Percentiles rank a stretch among this genome's conserved stretches.
Conservation (phyloP, 2,797 vertebrate species). For the Microhierax caerulescens region DNA sequence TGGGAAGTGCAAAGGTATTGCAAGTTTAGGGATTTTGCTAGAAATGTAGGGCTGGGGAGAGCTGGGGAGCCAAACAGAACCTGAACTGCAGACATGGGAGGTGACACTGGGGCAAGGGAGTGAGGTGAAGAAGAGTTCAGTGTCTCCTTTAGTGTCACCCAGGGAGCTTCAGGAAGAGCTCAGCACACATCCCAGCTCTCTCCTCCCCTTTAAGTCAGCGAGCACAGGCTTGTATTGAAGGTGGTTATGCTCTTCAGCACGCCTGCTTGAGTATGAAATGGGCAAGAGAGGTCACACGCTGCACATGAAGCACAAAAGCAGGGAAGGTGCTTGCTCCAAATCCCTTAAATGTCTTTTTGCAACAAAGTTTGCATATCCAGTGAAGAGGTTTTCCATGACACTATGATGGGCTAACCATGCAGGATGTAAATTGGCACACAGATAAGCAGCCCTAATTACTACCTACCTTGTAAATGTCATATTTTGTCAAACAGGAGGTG, state of each 20-base stretch:
- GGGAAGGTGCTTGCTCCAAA: not conserved
- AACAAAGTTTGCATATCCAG: not conserved
- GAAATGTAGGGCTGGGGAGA: not conserved
- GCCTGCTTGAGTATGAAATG: not conserved
- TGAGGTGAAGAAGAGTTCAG: not conserved
- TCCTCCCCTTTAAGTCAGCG: not conserved
- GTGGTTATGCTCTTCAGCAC: not conserved
- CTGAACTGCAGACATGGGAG: not conserved
- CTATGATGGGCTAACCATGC: not conserved
- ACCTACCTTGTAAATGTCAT: not conserved
- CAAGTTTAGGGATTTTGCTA: not conserved
- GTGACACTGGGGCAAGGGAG: not conserved
- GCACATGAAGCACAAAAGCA: not conserved
- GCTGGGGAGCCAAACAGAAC: accelerated
- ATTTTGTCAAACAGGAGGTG: not conserved
- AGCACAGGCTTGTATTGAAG: not conserved
- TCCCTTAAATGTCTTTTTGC: not conserved
- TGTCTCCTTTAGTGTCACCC: not conserved
- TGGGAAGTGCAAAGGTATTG: not conserved
- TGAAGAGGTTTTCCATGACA: not conserved
- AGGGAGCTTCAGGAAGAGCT: not conserved
- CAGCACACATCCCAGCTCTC: not conserved
- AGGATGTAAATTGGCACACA: not conserved
- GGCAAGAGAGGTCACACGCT: not conserved
- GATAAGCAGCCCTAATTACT: not conserved